Evolutionary conservation across 2,113 vertebrate species (phyloP), one percentile per base, ranked within the genome.

Genomic region (Mormoops blainvillei): DNA sequence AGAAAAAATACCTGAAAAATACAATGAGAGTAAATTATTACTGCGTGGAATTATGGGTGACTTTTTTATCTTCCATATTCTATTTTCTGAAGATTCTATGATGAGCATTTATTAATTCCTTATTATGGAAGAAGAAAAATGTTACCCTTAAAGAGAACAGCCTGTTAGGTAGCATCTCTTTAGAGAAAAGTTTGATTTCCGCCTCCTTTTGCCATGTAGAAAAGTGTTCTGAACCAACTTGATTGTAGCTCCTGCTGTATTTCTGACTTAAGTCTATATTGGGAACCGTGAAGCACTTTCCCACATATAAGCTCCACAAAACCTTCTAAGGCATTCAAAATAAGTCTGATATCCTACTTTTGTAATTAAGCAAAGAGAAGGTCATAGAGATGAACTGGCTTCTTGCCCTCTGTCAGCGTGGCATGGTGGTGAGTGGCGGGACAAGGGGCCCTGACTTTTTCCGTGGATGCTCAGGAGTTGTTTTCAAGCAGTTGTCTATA

Each of bases 1-100:
- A n/a, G 26, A 36, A 94, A 94, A 88, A 94, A n/a, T 22, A 80
- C 31, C n/a, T 87, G 67, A 70, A 95, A 91, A 73, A 92, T 65
- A 70, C 11, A 93, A 65, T 43, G 3, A 41, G 88, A 67, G 8
- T 36, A 71, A n/a, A 50, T 45, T 63, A 41, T 81, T 76, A 24
- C 26, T 82, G 3, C 19, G 20, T 78, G 5, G 61, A 56, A 56
- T 31, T 31, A 63, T 50, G 28, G 31, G 20, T 90, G 33, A 16
- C 54, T n/a, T 36, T 77, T 61, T 74, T 61, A n/a, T 83, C 20
- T 90, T 48, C 54, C n/a, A 80, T 73, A 38, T 45, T 41, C 48
- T 52, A 80, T 71, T 73, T 78, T 33, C 54, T 26, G 65, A 50
- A 91, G 48, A 63, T 76, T 74, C 48, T 94, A 16, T 38, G 10